Evolutionary conservation across 2,888 invertebrate species (phyloP), one percentile per base, ranked within the genome.

Genomic region (Digitonthophagus gazella): DNA sequence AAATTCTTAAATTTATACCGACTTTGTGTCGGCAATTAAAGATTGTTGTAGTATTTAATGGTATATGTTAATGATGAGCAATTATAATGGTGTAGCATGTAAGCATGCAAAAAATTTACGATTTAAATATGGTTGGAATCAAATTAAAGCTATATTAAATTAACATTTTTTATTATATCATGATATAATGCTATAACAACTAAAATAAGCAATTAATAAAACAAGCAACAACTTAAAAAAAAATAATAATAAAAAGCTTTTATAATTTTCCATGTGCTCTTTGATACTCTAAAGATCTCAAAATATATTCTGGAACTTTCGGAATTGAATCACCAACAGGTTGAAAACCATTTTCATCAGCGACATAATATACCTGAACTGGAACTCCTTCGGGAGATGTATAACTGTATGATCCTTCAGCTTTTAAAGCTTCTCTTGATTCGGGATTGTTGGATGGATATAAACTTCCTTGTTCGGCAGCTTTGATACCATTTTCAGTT

Each of bases 401-500:
- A 15, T 69, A 69, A 11, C 58, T 69, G 54, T 44, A 69, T 15
- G 58, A 58, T 20, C 68, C 68, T 66, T 69, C 68, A 15, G 68
- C 68, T 58, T 65, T 65, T 55, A 69, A 19, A 61, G 68, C 68
- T 55, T 69, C 68, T 15, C 58, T 58, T 58, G 65, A 58, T 1
- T 64, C 65, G 11, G 18, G 58, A 4, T 55, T 61, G n/a, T 64
- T 44, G 22, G 65, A 22, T 8, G 66, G 54, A 11, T 65, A 65
- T 2, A 69, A 15, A 54, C 61, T 65, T 20, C 68, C 68, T 61
- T 69, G 61, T 15, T 69, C 68, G 3, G 58, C 65, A 19, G 68
- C 65, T 8, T 44, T 54, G n/a, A 69, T 69, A 22, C 66, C 68
- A 54, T 69, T 69, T 63, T 69, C 68, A 3, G 68, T 69, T 66